Conservation (phyloP, 2,888 invertebrate genomes). For the Temnothorax rugatulus region DNA sequence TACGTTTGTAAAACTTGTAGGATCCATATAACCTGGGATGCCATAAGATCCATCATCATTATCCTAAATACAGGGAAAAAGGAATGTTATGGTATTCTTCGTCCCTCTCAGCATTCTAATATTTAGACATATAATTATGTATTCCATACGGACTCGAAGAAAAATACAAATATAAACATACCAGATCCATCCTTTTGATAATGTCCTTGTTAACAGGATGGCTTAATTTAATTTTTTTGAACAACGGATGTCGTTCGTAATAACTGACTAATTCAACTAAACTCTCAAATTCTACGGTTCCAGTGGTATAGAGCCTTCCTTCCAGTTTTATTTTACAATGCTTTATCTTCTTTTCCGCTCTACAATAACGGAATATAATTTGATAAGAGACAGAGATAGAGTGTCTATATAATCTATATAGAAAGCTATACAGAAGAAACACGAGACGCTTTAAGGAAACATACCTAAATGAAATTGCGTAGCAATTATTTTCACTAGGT, state of each 20-base stretch:
- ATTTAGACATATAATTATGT: too few relatives aligned
- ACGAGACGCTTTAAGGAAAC: constrained; percentile 33
- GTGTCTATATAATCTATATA: neutral
- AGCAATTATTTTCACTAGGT: constrained; percentile 94
- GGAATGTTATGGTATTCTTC: neutral
- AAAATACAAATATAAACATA: constrained; percentile 81
- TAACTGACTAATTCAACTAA: constrained; percentile 97
- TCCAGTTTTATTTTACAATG: constrained; percentile 98
- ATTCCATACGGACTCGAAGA: constrained; percentile 11
- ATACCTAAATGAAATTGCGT: constrained; percentile 97
- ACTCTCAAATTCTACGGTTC: constrained; percentile 97
- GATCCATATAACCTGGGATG: constrained; percentile 94
- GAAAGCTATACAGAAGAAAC: constrained; percentile 8
- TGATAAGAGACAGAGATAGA: neutral
- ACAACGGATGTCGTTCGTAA: constrained; percentile 96
- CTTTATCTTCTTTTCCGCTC: constrained; percentile 97
- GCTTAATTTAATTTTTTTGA: constrained; percentile 95
- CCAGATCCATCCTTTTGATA: constrained; percentile 89
- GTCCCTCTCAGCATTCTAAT: neutral
- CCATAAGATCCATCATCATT: constrained; percentile 90
- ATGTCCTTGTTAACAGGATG: constrained; percentile 94
- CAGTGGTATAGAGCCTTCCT: constrained; percentile 96
- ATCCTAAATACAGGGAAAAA: constrained; percentile 86
- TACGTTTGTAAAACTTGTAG: constrained; percentile 89
- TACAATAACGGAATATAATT: constrained; percentile 81